Evolutionary conservation across 2,113 vertebrate genomes (phyloP), one percentile per base, ranked within the genome.

Genomic region (Plectropomus leopardus): DNA sequence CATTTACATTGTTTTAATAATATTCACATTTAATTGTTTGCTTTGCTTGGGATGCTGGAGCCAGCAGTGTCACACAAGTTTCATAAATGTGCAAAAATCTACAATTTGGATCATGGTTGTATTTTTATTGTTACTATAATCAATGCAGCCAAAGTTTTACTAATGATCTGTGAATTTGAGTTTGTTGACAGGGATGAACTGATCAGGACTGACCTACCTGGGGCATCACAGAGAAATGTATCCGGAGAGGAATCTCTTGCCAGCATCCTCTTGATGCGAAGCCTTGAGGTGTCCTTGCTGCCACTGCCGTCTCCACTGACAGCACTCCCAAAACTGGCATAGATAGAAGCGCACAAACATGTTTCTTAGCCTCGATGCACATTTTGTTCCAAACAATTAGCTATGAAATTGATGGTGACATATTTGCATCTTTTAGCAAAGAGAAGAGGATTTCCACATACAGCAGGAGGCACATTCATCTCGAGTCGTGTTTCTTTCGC

Each of bases 201-300:
- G 14, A 68, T 83, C 26, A 17, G 11, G 17, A 28, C 4, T 24
- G 42, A 71, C 83, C 57, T 51, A 94, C 98, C 96, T 78, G 98
- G 98, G 51, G 96, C 93, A 5, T 98, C 96, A 70, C 98, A 99
- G 65, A 99, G 97, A 93, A 97, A 98, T 5, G 94, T 94, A 10
- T 97, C 95, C 0, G 95, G 94, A 57, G 93, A 89, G 0, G 94
- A 93, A 76, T 95, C 94, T 84, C 95, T 94, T 59, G 96, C 96
- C 84, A 97, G 92, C 97, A 97, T 99, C 87, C 97, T 96, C 76
- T 94, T 95, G 17, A 89, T 85, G 57, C 96, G 95, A 0, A 60
- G 79, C 78, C 75, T 87, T 26, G 89, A 72, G 8, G 70, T 7
- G 5, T 83, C 84, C 10, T 78, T 84, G n/a, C 78, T 36, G 54